Base-by-base conservation (phyloP, 2,888 invertebrate genomes). In the Drepanosiphum platanoidis region DNA sequence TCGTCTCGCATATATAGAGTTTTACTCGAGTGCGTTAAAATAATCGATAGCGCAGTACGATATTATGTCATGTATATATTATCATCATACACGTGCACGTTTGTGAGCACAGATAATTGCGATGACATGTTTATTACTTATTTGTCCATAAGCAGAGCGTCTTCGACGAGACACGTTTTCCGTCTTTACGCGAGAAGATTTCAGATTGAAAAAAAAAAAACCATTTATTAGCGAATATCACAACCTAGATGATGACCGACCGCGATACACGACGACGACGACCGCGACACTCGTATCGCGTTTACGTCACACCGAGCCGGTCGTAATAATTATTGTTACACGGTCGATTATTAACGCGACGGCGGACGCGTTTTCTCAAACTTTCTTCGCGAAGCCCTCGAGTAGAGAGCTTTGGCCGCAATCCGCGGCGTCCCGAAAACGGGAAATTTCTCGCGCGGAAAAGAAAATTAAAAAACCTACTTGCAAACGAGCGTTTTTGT, bases 81-180 rank as follows among this genome's bases (percentile, higher is more conserved):
- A n/a, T n/a, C n/a, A n/a, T n/a, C n/a, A n/a, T n/a, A n/a, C n/a
- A n/a, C n/a, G n/a, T n/a, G 13, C 11, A 13, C 11, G 46, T 46
- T 2, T 18, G 18, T 15, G 3, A 46, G 46, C 8, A 46, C 11
- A 46, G 4, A 22, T 18, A 18, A 18, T 52, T 52, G 52, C 22
- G 22, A 39, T 71, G 52, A 79, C 79, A 34, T 34, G 66, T 79
- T 79, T 79, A 68, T 79, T 79, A 64, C n/a, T 68, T 27, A 46
- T 79, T 18, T 79, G 15, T 0, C 39, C 64, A 46, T 74, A 74
- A 74, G 46, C 4, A 32, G 32, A 74, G 22, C 9, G n/a, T n/a
- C n/a, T n/a, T n/a, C n/a, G n/a, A n/a, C 18, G 18, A 1, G 4
- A 22, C 46, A 46, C 8, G 30, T 30, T 46, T 74, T 74, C 46